These are phyloP conservation scores for Sula dactylatra DNA, from an alignment of 2,113 vertebrate genomes.

Conservation along the genomic window DNA sequence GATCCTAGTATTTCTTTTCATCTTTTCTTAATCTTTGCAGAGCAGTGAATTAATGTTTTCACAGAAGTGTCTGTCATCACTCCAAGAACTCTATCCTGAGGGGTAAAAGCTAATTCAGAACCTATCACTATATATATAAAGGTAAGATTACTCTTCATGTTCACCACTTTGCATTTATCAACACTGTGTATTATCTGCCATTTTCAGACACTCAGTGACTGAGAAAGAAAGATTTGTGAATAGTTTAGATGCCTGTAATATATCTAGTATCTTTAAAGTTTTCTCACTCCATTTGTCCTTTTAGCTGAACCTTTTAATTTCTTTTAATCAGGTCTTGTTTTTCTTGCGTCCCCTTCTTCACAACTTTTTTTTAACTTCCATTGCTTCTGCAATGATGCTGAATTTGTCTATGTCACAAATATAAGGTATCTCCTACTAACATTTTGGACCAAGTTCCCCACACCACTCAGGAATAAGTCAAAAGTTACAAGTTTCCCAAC, in stretches of 20 bases:
- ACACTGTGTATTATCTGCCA: background rate
- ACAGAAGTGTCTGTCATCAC: slow-evolving; percentile 16
- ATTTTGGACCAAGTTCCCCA: background rate
- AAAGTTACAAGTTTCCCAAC: background rate
- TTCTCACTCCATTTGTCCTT: background rate
- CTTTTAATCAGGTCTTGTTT: background rate
- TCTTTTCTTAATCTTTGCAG: slow-evolving; percentile 32
- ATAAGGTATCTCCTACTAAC: background rate
- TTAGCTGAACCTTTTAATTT: background rate
- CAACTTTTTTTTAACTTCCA: background rate
- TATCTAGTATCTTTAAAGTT: background rate
- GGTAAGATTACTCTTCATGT: background rate
- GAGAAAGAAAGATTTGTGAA: background rate
- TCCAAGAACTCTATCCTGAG: slow-evolving; percentile 32
- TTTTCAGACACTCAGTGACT: background rate
- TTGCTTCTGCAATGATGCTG: background rate
- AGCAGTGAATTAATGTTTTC: slow-evolving; percentile 57
- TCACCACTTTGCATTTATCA: background rate
- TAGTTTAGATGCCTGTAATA: background rate
- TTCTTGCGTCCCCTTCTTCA: background rate
- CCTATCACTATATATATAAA: background rate
- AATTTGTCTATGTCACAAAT: background rate
- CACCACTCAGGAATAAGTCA: background rate
- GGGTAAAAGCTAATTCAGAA: slow-evolving; percentile 51
- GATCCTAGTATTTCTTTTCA: slow-evolving; percentile 42